Conservation (phyloP, 2,797 vertebrate genomes). For the Eidolon dupreanum region DNA sequence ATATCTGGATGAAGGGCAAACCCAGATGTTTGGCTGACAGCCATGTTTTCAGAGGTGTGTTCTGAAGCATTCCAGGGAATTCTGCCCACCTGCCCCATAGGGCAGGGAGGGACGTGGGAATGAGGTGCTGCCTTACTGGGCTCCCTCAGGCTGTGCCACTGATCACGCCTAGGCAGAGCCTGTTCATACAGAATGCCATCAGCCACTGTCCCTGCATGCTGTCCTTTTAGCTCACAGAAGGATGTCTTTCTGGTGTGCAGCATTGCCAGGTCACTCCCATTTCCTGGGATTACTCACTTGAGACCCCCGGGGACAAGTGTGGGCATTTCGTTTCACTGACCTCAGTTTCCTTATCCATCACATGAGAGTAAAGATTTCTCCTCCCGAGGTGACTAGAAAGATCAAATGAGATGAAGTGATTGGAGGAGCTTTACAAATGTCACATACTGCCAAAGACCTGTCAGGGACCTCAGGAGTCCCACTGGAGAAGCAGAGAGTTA, state of each 20-base stretch:
- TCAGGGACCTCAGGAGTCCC: not conserved
- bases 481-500: not conserved
- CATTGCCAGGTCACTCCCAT: not conserved
- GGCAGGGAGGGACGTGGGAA: fast-evolving
- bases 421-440: not conserved
- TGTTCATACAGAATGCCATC: not conserved
- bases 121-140: not conserved
- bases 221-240: not conserved
- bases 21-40: not conserved
- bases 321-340: not conserved
- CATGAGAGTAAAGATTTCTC: not conserved
- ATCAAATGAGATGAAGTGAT: not conserved
- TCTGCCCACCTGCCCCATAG: not conserved
- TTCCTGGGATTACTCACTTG: not conserved
- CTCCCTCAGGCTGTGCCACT: not conserved
- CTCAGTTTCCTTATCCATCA: not conserved
- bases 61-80: not conserved
- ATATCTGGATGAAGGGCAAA: not conserved
- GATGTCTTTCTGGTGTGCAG: not conserved
- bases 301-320: not conserved
- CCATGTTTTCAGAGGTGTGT: not conserved
- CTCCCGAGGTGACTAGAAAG: not conserved
- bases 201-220: too few relatives aligned
- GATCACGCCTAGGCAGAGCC: not conserved
- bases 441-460: not conserved